These are phyloP conservation scores for Cyphomyrmex costatus DNA, from an alignment of 1,140 invertebrate genomes.

Conservation along the genomic window DNA sequence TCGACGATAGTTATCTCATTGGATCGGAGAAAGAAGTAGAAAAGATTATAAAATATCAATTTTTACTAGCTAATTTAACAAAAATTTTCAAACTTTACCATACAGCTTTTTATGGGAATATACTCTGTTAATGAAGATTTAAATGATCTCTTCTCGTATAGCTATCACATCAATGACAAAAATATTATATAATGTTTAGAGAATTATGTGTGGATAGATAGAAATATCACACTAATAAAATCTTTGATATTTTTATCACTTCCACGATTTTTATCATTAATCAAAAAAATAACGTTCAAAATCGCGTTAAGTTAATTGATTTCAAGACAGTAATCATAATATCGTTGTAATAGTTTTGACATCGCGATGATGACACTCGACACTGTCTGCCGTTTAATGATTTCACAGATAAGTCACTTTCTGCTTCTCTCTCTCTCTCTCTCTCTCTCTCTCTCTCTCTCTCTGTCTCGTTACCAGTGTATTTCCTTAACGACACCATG, in stretches of 20 bases:
- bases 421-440: background rate
- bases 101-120: background rate
- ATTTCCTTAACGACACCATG: slow-evolving; percentile 85
- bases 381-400: slow-evolving; percentile 73
- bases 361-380: slow-evolving; percentile 61
- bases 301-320: background rate
- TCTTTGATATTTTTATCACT: background rate
- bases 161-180: background rate
- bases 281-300: background rate
- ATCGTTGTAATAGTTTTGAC: slow-evolving; percentile 45
- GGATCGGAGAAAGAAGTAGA: background rate
- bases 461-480: slow-evolving; percentile 66
- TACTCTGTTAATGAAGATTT: background rate
- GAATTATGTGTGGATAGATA: background rate
- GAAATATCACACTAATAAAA: background rate
- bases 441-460: background rate
- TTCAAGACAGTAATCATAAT: slow-evolving; percentile 44
- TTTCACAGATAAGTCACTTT: slow-evolving; percentile 59
- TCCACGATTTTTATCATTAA: slow-evolving; percentile 11
- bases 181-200: background rate
- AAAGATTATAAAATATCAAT: background rate
- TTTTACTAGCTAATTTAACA: background rate
- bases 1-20: slow-evolving; percentile 35
- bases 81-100: background rate
- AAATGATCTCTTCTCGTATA: background rate